Conservation (phyloP, 1,140 invertebrate genomes). For the Gonatopus flavifemur region DNA sequence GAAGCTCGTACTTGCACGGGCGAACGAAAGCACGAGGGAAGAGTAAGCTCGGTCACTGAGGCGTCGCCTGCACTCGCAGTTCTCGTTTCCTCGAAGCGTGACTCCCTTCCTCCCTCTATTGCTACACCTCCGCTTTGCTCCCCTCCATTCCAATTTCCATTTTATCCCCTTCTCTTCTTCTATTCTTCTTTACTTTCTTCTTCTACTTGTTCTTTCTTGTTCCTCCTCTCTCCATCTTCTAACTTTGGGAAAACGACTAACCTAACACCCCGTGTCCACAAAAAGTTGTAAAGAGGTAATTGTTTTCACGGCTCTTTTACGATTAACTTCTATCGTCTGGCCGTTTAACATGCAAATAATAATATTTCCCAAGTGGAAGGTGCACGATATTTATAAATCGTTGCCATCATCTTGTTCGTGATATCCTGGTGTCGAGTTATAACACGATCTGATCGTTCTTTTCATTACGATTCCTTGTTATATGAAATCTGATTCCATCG, state of each 20-base stretch:
- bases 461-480: no score
- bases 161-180: slow-evolving; percentile 29
- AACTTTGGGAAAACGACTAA: slow-evolving; percentile 31
- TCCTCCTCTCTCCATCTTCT: slow-evolving; percentile 21
- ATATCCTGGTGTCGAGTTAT: no score
- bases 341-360: no score
- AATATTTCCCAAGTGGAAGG: no score
- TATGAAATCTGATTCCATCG: no score
- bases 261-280: slow-evolving; percentile 14
- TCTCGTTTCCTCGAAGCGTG: slow-evolving; percentile 37
- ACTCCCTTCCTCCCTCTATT: slow-evolving; percentile 35
- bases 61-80: slow-evolving; percentile 49
- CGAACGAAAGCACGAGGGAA: slow-evolving; percentile 46
- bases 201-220: slow-evolving; percentile 20
- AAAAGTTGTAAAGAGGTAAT: no score
- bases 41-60: slow-evolving; percentile 51
- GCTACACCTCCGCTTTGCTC: slow-evolving; percentile 18
- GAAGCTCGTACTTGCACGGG: slow-evolving; percentile 37
- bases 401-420: no score
- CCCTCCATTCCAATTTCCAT: slow-evolving; percentile 41
- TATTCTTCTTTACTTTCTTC: slow-evolving; percentile 23
- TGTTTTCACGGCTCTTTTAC: no score
- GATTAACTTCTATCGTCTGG: no score
- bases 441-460: no score
- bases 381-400: no score